Conservation (phyloP, 2,888 invertebrate species). For the Lycia hirtaria region DNA sequence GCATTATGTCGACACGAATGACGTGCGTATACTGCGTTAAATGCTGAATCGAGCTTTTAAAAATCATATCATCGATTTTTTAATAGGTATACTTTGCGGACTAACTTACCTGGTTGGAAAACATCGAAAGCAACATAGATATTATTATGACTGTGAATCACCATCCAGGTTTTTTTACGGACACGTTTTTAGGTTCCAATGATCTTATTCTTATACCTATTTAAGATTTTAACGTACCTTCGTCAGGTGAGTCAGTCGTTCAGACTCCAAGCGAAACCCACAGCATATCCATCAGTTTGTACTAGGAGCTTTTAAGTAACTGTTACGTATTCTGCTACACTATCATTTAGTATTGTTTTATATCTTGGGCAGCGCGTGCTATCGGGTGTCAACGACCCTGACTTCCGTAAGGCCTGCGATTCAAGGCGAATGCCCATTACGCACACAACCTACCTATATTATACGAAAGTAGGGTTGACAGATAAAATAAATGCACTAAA, state of each 20-base stretch:
- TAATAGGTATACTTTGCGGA: too few species aligned
- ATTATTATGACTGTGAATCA: too few species aligned
- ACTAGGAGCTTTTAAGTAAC: slow-evolving; percentile 8
- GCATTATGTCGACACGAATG: too few species aligned
- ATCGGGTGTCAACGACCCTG: slow-evolving; percentile 59
- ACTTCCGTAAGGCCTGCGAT: slow-evolving; percentile 51
- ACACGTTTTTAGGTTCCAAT: neutral
- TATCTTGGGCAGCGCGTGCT: slow-evolving; percentile 41
- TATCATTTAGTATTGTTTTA: slow-evolving; percentile 36
- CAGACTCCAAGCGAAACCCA: slow-evolving; percentile 1
- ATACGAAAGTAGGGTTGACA: slow-evolving; percentile 12
- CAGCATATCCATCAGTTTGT: neutral
- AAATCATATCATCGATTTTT: too few species aligned
- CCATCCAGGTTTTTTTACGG: neutral
- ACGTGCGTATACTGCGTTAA: too few species aligned
- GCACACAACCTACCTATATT: slow-evolving; percentile 18
- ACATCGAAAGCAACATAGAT: too few species aligned
- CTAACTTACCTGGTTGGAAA: too few species aligned
- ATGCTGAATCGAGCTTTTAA: too few species aligned
- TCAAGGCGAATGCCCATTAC: slow-evolving; percentile 46
- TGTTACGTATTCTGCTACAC: slow-evolving; percentile 3
- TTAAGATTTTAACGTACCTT: too few species aligned
- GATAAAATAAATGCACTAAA: neutral
- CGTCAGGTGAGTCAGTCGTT: neutral
- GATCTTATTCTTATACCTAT: neutral